Evolutionary conservation across 2,888 invertebrate genomes (phyloP), one percentile per base, ranked within the genome.

Genomic region (Pilophorus perplexus): DNA sequence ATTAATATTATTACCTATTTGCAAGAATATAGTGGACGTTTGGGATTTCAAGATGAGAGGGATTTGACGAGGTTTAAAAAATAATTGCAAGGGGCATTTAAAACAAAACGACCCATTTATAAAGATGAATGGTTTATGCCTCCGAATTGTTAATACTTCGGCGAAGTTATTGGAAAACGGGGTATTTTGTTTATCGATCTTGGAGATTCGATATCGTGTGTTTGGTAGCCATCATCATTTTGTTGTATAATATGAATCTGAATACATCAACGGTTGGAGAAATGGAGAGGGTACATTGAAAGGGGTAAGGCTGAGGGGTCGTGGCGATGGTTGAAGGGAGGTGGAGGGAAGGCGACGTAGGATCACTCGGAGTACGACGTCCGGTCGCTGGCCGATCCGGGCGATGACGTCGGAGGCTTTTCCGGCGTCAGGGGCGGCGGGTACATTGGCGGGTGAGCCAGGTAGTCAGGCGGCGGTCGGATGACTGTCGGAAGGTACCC

Each of bases 401-500:
- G 80, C 22, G 80, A 80, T 0, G 79, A 78, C 8, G 80, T 79
- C 79, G 72, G 77, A 78, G 67, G 69, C 67, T 69, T 71, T 69
- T 66, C 71, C 65, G 69, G 72, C 60, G 70, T 70, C 60, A 68
- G 69, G 60, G 79, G 74, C 27, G 76, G 72, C 20, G 77, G 74
- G 66, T 62, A 62, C 18, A 62, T 33, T 6, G 62, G 62, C 6
- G 71, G 64, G 65, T 78, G 75, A 42, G 77, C 68, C 16, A 73
- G 73, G 68, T 78, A 77, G 57, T 78, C 62, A 14, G 62, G 14
- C 1, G 79, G 69, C 78, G 75, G 69, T 72, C 82, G 80, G 74
- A 90, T 87, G 20, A 91, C 88, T 0, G 90, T 89, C 0, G 90
- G 87, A 59, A 91, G 77, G 75, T 90, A 91, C 0, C 90, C 90